Evolutionary conservation across 2,888 invertebrate species (phyloP).

Genomic region (Hedya salicella): DNA sequence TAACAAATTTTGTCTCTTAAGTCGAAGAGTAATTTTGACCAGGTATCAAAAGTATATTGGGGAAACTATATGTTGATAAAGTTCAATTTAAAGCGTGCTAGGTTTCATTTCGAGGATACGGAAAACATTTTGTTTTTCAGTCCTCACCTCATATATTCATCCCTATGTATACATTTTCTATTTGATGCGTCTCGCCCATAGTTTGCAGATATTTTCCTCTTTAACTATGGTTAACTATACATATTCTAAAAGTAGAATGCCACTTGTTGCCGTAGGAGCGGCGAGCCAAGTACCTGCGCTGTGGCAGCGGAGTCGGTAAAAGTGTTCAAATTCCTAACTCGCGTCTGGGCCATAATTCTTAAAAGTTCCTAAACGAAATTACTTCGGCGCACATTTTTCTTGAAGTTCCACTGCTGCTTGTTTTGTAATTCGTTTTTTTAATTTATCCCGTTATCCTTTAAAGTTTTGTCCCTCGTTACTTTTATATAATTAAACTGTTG

Average conservation of each 20-base stretch:
- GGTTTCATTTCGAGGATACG: no score
- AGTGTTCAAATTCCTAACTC: slow-evolving; percentile 24
- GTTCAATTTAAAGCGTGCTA: no score
- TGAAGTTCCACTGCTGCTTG: slow-evolving; percentile 55
- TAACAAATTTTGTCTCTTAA: no score
- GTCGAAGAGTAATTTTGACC: no score
- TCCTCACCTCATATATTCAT: no score
- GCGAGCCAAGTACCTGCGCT: not conserved
- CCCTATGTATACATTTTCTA: not conserved
- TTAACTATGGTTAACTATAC: not conserved
- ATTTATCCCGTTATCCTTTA: slow-evolving; percentile 50
- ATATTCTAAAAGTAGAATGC: not conserved
- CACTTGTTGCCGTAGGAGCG: slow-evolving; percentile 19
- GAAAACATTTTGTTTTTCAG: no score
- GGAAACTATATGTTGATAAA: no score
- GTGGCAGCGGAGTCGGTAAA: slow-evolving; percentile 11
- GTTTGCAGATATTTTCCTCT: not conserved
- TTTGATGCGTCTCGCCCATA: not conserved
- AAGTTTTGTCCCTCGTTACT: slow-evolving; percentile 29
- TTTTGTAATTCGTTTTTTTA: slow-evolving; percentile 56
- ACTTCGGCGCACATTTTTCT: slow-evolving; percentile 57
- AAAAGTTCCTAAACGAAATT: slow-evolving; percentile 63
- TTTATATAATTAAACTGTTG: slow-evolving; percentile 36
- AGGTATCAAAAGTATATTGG: no score
- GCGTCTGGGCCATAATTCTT: slow-evolving; percentile 51